Conservation (phyloP, 2,113 vertebrate species). For the Chelonoidis abingdonii region DNA sequence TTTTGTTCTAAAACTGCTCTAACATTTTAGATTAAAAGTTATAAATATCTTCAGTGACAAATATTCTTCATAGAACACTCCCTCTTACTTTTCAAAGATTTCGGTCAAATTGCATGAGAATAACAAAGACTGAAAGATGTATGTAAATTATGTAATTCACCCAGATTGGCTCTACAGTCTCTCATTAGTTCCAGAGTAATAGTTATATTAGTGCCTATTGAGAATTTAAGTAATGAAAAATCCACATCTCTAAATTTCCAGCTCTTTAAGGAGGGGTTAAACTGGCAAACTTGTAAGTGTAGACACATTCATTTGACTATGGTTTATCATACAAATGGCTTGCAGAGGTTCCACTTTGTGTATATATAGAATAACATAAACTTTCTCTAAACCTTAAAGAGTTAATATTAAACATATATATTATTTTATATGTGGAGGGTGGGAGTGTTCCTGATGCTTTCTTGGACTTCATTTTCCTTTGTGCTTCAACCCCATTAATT, state of each 20-base stretch:
- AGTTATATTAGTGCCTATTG: not conserved
- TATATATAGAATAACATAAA: not conserved
- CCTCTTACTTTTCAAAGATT: not conserved
- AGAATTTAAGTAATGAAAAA: not conserved
- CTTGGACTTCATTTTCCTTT: not conserved
- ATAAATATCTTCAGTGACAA: conserved; percentile 36
- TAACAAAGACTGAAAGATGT: not conserved
- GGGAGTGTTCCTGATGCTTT: not conserved
- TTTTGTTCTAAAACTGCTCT: conserved; percentile 32
- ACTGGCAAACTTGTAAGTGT: not conserved
- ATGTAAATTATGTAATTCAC: not conserved
- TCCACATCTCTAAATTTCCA: not conserved
- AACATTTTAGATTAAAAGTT: not conserved
- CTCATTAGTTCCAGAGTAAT: not conserved
- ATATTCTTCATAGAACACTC: not conserved
- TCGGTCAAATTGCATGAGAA: not conserved
- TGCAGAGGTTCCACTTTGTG: conserved; percentile 13
- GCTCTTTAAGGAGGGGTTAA: not conserved
- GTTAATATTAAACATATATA: not conserved
- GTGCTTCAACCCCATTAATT: not conserved
- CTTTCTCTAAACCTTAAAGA: not conserved
- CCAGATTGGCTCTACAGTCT: not conserved
- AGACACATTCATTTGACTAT: not conserved
- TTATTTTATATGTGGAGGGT: not conserved
- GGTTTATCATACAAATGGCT: conserved; percentile 7